These are phyloP conservation scores for Antheraea yamamai DNA, from an alignment of 2,888 invertebrate genomes.

Conservation along the genomic window DNA sequence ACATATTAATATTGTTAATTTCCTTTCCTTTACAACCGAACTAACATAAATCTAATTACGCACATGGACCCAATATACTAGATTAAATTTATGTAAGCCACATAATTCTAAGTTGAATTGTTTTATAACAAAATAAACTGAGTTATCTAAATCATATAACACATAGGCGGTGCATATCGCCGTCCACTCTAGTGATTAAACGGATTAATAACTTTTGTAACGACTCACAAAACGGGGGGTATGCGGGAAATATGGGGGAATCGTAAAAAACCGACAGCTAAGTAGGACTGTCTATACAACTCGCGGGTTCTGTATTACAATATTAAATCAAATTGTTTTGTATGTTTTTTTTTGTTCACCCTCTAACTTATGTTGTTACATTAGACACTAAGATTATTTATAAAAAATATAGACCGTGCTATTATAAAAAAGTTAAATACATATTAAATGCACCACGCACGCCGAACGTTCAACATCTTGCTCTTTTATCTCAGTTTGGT, in stretches of 20 bases:
- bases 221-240: conserved; percentile 18
- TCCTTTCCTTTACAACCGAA: neutral
- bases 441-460: too few relatives aligned
- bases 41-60: neutral
- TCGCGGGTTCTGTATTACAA: conserved; percentile 11
- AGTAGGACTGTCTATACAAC: conserved; percentile 13
- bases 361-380: neutral
- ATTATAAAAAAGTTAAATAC: too few relatives aligned
- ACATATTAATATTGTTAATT: neutral
- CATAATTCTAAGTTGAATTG: conserved; percentile 8
- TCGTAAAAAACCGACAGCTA: conserved; percentile 24
- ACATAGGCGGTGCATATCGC: conserved; percentile 1
- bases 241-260: conserved; percentile 20
- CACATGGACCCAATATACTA: neutral
- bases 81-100: neutral
- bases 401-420: neutral
- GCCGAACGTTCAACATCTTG: too few relatives aligned
- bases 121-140: conserved; percentile 9
- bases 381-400: neutral
- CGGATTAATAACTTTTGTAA: conserved; percentile 25
- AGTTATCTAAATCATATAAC: conserved; percentile 13
- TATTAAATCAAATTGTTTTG: neutral
- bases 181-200: conserved; percentile 28
- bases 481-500: too few relatives aligned
- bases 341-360: neutral